Conservation (phyloP, 2,888 invertebrate species). For the Heliconius erato region DNA sequence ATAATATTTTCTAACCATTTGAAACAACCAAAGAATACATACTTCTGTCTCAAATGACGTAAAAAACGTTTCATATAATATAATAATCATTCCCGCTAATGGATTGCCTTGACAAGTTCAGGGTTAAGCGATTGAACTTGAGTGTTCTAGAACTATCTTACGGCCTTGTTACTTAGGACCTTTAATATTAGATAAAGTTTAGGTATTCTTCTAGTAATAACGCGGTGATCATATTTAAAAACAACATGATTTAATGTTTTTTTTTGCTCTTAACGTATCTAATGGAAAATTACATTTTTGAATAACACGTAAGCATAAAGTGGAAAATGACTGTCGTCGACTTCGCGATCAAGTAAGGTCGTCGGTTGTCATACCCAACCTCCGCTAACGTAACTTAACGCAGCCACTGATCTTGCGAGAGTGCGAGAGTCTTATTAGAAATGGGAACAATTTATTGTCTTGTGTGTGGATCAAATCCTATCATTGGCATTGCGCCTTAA, state of each 20-base stretch:
- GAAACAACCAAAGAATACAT: neutral
- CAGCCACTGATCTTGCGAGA: no score
- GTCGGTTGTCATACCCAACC: no score
- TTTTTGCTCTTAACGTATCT: neutral
- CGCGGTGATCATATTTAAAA: neutral
- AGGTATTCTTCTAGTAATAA: neutral
- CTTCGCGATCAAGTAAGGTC: no score
- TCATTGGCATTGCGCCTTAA: no score
- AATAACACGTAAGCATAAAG: neutral
- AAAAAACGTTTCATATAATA: neutral
- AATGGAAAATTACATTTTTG: neutral
- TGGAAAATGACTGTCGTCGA: no score
- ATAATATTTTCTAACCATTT: no score
- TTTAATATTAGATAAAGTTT: neutral
- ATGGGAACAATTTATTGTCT: no score
- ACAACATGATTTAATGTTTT: neutral
- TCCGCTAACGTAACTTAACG: no score
- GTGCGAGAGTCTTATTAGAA: no score
- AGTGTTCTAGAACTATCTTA: conserved; percentile 4
- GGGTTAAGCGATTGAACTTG: conserved; percentile 28
- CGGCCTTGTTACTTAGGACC: conserved; percentile 20
- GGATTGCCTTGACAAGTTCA: conserved; percentile 27
- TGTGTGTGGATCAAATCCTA: no score
- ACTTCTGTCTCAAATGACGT: neutral
- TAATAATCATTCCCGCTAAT: conserved; percentile 13